Evolutionary conservation across 2,797 vertebrate species (phyloP), one percentile per base, ranked within the genome.

Genomic region (Nasua narica): DNA sequence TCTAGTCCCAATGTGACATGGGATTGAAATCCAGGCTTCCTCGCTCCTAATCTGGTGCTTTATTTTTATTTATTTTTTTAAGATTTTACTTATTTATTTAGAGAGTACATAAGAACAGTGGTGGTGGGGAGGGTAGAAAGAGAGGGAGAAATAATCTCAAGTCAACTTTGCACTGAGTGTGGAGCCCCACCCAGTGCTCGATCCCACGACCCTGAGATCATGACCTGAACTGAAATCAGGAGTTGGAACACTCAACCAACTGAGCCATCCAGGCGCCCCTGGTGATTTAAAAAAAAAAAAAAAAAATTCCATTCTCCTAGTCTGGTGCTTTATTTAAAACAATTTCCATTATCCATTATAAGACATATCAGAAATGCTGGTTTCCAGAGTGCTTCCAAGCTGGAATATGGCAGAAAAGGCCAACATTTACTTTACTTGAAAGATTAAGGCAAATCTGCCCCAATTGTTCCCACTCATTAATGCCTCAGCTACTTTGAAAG

Each of bases 391-490:
- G 77, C 43, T 90, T 92, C 67, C 83, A 76, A 79, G 70, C 78
- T 79, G 32, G 54, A 67, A 16, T 50, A 87, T 3, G 48, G 35
- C 60, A 90, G 77, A 50, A 94, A 97, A 97, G 96, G 70, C 54
- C 94, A 97, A 94, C 79, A 87, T 96, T 97, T 92, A 74, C 87
- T 96, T 90, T 91, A 94, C 69, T 96, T 95, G 88, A 97, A 98
- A 91, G 77, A 96, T 94, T 86, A 94, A 95, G 85, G 92, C 52
- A 97, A 97, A 86, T 82, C 79, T 88, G 3, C 32, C 16, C 70
- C 95, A 96, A 95, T 92, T 97, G 85, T 85, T 91, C 32, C 91
- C 90, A 65, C 82, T 96, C 82, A 37, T 95, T 96, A 97, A 92
- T 95, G 93, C 65, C 74, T 96, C 79, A 62, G 69, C 78, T 90